Conservation (phyloP, 2,113 vertebrate species). For the Trogon surrucura region DNA sequence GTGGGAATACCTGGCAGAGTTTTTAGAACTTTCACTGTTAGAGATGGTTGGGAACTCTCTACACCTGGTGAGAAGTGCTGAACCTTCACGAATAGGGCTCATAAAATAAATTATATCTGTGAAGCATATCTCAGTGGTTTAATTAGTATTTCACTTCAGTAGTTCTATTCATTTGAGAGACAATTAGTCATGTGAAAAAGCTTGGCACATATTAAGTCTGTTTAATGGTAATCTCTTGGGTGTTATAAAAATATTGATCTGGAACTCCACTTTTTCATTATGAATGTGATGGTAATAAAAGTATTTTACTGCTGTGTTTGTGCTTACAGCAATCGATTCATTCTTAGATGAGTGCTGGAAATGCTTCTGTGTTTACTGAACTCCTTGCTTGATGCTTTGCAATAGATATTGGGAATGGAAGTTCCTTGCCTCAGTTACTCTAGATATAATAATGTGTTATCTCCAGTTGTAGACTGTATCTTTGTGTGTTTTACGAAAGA, state of each 20-base stretch:
- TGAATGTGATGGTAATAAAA: not conserved
- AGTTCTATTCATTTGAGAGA: not conserved
- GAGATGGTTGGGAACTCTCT: not conserved
- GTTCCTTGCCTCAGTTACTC: not conserved
- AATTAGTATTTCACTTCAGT: not conserved
- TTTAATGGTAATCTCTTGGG: not conserved
- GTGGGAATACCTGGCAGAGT: accelerated
- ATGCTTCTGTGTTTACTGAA: not conserved
- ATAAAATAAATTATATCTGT: not conserved
- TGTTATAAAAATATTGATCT: not conserved
- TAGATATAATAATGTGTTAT: not conserved
- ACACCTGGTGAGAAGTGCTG: accelerated
- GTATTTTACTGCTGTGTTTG: not conserved
- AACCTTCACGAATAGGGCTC: not conserved
- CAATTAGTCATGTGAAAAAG: not conserved
- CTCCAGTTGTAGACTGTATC: not conserved
- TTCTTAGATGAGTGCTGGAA: not conserved
- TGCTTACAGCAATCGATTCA: not conserved
- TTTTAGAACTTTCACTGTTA: not conserved
- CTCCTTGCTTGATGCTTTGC: not conserved
- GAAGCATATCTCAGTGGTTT: not conserved
- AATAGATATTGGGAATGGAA: not conserved
- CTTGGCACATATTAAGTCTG: not conserved
- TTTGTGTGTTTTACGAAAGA: not conserved
- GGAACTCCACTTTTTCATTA: not conserved